phyloP scores from a whole-genome alignment of 1,140 invertebrate species.

The Drosophila ananassae region DNA sequence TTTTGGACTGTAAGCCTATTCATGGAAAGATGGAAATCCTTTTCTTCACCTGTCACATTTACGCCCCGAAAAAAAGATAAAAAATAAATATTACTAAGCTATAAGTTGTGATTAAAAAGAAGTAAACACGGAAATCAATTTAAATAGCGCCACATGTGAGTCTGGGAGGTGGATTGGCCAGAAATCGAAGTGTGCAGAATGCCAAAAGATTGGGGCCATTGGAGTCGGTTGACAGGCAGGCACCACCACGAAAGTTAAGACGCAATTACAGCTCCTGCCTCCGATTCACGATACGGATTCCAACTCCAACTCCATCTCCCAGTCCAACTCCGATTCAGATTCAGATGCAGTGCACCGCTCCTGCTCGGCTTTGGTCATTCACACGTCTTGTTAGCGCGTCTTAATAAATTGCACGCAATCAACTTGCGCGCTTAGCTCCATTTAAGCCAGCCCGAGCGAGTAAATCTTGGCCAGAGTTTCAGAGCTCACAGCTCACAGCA shows the following conservation, averaged over 20 bases:
- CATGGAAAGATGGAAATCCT: conserved; percentile 8
- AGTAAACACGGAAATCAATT: conserved; percentile 40
- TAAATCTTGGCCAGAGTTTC: conserved; percentile 71
- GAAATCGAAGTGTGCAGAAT: conserved; percentile 38
- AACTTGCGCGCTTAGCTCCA: conserved; percentile 79
- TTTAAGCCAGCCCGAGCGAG: conserved; percentile 76
- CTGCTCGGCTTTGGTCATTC: conserved; percentile 76
- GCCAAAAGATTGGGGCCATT: conserved; percentile 32
- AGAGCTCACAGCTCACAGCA: conserved; percentile 63
- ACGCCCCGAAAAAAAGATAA: neutral
- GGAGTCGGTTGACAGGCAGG: conserved; percentile 36
- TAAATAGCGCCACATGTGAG: conserved; percentile 50
- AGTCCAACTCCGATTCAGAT: neutral
- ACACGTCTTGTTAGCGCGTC: conserved; percentile 83
- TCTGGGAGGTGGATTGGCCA: conserved; percentile 16
- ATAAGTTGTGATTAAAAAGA: conserved; percentile 18
- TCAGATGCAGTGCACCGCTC: conserved; percentile 41
- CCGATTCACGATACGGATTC: neutral
- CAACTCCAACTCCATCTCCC: neutral
- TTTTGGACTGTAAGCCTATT: conserved; percentile 22
- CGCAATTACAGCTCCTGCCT: conserved; percentile 58
- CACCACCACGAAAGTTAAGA: conserved; percentile 46
- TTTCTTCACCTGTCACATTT: conserved; percentile 3
- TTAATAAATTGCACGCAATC: conserved; percentile 84
- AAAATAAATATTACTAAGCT: conserved; percentile 1